Evolutionary conservation across 2,797 vertebrate species (phyloP).

Genomic region (Schizopygopsis malacanthus): DNA sequence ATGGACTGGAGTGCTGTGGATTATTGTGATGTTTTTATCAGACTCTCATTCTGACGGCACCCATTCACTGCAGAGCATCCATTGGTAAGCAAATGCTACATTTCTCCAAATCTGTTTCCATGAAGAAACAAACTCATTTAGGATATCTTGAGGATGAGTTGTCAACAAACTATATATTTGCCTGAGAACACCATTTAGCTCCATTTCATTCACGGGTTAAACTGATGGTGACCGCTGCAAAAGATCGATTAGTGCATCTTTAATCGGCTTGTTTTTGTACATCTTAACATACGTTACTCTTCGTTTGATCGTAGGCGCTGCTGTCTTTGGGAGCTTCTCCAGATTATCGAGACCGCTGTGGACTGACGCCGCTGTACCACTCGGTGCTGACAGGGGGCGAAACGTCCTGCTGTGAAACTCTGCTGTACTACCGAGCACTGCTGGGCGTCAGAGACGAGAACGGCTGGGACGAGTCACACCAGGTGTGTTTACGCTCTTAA

Average conservation of each 20-base stretch:
- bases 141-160: background rate
- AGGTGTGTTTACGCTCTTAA: slow-evolving; percentile 74
- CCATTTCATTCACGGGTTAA: background rate
- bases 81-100: background rate
- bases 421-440: slow-evolving; percentile 87
- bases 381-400: slow-evolving; percentile 94
- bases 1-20: background rate
- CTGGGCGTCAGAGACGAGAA: slow-evolving; percentile 91
- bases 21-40: background rate
- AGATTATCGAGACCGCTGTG: slow-evolving; percentile 92
- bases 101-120: background rate
- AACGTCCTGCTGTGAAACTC: slow-evolving; percentile 92
- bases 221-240: background rate
- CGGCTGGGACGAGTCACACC: slow-evolving; percentile 95
- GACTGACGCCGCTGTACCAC: slow-evolving; percentile 94
- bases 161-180: background rate
- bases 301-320: slow-evolving; percentile 69
- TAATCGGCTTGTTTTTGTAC: background rate
- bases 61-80: background rate
- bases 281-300: background rate
- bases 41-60: background rate
- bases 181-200: background rate
- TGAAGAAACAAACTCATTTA: background rate
- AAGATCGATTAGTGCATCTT: background rate
- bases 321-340: slow-evolving; percentile 89